A percentile compares a stretch with the other conserved stretches of the same genome.
Conservation (phyloP, 2,888 invertebrate genomes). For the Macaria notata region DNA sequence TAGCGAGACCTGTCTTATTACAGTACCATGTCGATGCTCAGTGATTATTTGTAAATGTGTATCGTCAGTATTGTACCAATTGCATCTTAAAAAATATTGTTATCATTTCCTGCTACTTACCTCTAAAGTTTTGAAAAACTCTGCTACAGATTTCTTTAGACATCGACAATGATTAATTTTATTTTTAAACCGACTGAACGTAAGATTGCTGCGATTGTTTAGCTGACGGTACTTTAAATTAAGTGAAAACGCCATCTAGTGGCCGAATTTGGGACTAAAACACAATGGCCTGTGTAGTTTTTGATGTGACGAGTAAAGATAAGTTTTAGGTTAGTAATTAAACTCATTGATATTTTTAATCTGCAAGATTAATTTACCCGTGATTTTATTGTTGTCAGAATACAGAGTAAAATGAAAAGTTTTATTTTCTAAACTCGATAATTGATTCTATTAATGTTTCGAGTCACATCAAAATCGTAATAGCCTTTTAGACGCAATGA, state of each 20-base stretch:
- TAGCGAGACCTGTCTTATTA: too few species aligned
- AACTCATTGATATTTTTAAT: background rate
- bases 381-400: background rate
- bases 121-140: too few species aligned
- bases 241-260: constrained; percentile 30
- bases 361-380: background rate
- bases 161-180: too few species aligned
- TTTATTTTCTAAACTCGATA: background rate
- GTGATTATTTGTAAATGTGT: too few species aligned
- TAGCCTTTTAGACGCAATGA: constrained; percentile 4
- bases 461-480: constrained; percentile 26
- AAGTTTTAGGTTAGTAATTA: background rate
- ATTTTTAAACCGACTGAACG: too few species aligned
- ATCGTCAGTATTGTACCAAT: too few species aligned
- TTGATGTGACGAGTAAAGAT: constrained; percentile 34
- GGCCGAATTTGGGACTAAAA: constrained; percentile 32
- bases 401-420: background rate
- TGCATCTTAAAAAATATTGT: too few species aligned
- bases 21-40: too few species aligned
- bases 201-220: constrained; percentile 14
- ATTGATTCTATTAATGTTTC: background rate
- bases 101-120: too few species aligned
- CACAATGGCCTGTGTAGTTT: constrained; percentile 13
- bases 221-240: constrained; percentile 38
- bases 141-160: too few species aligned